A percentile compares a stretch with the other conserved stretches of the same genome.
Evolutionary conservation across 1,140 invertebrate genomes (phyloP).

Genomic region (Drosophila parvula): DNA sequence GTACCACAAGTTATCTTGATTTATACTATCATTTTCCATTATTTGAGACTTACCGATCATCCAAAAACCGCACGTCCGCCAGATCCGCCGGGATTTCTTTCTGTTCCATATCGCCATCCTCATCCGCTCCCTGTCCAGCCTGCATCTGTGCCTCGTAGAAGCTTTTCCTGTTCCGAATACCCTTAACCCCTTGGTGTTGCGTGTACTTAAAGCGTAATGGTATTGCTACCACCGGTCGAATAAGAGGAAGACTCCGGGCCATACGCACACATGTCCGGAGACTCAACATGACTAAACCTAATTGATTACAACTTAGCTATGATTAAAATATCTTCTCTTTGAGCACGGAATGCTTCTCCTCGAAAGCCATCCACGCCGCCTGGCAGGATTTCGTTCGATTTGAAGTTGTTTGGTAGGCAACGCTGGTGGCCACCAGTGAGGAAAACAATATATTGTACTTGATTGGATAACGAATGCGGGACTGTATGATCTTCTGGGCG

Average conservation of each 20-base stretch:
- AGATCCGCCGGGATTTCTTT: neutral
- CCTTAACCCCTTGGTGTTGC: constrained; percentile 78
- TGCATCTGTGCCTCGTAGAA: constrained; percentile 65
- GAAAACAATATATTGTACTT: constrained; percentile 84
- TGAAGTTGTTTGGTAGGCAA: constrained; percentile 84
- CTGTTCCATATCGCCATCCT: neutral
- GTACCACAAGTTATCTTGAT: no score
- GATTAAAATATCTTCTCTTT: constrained; percentile 68
- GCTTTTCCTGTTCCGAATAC: constrained; percentile 71
- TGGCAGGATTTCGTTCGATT: constrained; percentile 84
- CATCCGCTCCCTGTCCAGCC: constrained; percentile 15
- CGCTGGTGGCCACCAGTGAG: constrained; percentile 70
- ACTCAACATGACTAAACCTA: constrained; percentile 54
- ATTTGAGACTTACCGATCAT: constrained; percentile 61
- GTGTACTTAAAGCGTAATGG: constrained; percentile 65
- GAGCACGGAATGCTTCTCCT: constrained; percentile 84
- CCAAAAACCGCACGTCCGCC: constrained; percentile 61
- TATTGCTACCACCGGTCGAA: constrained; percentile 3
- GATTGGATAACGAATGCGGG: constrained; percentile 78
- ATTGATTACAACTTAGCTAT: constrained; percentile 4
- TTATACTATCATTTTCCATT: neutral
- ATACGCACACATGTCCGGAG: constrained; percentile 17
- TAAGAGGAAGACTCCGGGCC: constrained; percentile 7
- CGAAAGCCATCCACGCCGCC: constrained; percentile 85
- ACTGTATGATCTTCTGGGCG: constrained; percentile 81